Evolutionary conservation across 2,797 vertebrate species (phyloP).

Genomic region (Anolis apletophallus): DNA sequence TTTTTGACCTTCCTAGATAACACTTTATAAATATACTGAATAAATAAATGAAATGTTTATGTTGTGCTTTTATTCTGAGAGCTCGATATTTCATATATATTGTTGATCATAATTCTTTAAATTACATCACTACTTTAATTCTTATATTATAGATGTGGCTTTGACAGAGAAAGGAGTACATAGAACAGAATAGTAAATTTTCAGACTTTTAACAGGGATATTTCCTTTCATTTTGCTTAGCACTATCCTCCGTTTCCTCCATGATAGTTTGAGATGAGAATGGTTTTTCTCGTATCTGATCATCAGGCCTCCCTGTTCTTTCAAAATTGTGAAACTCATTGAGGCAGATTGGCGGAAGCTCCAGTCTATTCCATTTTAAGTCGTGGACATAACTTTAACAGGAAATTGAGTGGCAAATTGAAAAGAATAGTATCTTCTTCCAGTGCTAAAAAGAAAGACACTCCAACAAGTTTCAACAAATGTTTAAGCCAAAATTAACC

Average conservation of each 20-base stretch:
- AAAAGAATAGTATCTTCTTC: too few relatives aligned
- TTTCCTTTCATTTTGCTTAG: not conserved
- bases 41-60: not conserved
- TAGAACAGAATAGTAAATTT: not conserved
- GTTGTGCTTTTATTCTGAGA: not conserved
- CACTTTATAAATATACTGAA: not conserved
- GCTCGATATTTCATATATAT: not conserved
- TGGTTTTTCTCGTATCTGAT: not conserved
- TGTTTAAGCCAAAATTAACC: too few relatives aligned
- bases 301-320: not conserved
- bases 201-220: not conserved
- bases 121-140: not conserved
- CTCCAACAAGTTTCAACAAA: too few relatives aligned
- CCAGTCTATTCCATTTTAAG: not conserved
- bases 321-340: not conserved
- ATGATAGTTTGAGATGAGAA: not conserved
- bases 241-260: not conserved
- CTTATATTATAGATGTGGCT: not conserved
- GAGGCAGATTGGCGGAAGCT: not conserved
- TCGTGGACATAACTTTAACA: too few relatives aligned
- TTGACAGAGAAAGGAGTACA: not conserved
- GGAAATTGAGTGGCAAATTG: too few relatives aligned
- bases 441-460: too few relatives aligned
- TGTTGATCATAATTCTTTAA: not conserved
- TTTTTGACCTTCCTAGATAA: not conserved